Conservation (phyloP, 2,797 vertebrate genomes). For the Oophaga sylvatica region DNA sequence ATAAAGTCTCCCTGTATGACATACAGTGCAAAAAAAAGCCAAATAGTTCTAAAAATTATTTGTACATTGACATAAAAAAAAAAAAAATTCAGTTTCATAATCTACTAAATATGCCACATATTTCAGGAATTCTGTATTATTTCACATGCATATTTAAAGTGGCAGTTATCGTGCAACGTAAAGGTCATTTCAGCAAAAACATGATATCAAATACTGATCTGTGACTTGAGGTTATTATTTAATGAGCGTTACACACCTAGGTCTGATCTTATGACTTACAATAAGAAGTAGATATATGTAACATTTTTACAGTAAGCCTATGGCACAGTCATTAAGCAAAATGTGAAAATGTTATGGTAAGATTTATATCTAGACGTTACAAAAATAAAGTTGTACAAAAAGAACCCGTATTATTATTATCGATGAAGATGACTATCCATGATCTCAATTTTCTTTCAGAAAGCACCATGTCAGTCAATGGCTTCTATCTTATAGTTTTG, state of each 20-base stretch:
- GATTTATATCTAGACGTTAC: background rate
- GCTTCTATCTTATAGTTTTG: too few relatives aligned
- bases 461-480: too few relatives aligned
- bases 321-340: background rate
- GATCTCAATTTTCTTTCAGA: too few relatives aligned
- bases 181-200: conserved; percentile 22
- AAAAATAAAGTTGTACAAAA: background rate
- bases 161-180: background rate
- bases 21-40: too few relatives aligned
- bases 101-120: background rate
- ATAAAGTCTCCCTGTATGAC: too few relatives aligned
- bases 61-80: background rate
- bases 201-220: conserved; percentile 20
- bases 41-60: background rate
- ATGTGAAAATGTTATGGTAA: background rate
- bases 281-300: conserved; percentile 29
- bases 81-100: background rate
- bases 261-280: conserved; percentile 1
- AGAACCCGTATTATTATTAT: background rate
- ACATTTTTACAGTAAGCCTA: conserved; percentile 24
- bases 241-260: background rate
- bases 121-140: background rate
- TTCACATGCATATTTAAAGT: conserved; percentile 5
- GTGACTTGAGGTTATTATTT: conserved; percentile 15
- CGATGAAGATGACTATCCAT: too few relatives aligned